These are phyloP conservation scores for Mythimna lalbum DNA, from an alignment of 2,888 invertebrate species.

Conservation along the genomic window DNA sequence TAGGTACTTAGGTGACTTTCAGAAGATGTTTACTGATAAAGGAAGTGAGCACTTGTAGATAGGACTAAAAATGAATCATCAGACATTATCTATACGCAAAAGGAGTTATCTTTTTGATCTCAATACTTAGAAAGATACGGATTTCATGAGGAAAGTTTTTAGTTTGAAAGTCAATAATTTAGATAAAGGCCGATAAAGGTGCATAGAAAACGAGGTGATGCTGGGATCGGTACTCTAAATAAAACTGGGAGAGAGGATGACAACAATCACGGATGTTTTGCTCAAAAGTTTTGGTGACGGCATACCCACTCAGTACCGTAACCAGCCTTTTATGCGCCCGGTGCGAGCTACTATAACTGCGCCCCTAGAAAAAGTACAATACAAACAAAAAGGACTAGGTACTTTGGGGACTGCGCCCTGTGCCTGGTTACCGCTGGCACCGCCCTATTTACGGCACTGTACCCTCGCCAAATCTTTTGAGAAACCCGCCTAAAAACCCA, in stretches of 20 bases:
- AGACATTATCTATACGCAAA: not conserved
- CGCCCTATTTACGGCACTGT: no score
- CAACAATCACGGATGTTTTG: no score
- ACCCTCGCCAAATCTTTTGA: no score
- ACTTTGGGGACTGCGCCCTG: no score
- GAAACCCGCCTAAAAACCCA: no score
- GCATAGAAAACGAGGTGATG: not conserved
- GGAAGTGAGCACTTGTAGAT: slow-evolving; percentile 30
- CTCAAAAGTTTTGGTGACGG: no score
- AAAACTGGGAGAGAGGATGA: not conserved
- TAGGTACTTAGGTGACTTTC: slow-evolving; percentile 8
- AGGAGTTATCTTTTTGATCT: slow-evolving; percentile 12
- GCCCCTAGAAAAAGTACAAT: no score
- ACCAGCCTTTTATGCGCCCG: no score
- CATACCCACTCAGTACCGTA: no score
- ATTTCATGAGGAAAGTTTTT: slow-evolving; percentile 18
- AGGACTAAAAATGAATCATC: slow-evolving; percentile 9
- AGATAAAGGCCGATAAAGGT: not conserved
- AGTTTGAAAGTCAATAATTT: not conserved
- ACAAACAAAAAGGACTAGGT: no score
- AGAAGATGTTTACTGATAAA: slow-evolving; percentile 25
- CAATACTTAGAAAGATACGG: slow-evolving; percentile 2
- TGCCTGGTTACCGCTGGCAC: no score
- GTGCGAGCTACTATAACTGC: no score
- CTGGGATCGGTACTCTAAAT: not conserved